A percentile compares a stretch with the other conserved stretches of the same genome.
phyloP scores from a whole-genome alignment of 2,797 vertebrate genomes.

The Esox masquinongy region DNA sequence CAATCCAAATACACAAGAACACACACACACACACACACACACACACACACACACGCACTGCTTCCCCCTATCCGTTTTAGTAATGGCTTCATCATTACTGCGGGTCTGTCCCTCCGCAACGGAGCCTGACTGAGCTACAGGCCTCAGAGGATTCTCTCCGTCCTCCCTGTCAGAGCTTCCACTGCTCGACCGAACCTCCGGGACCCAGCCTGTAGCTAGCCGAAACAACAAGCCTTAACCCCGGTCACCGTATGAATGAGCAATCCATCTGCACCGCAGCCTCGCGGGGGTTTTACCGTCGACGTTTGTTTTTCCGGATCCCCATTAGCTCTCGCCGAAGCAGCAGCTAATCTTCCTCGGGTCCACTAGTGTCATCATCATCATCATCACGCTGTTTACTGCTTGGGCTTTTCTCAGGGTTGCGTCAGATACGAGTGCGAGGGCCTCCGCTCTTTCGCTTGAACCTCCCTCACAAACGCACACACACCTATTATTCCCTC shows the following conservation, averaged over 20 bases:
- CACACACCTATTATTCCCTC: background rate
- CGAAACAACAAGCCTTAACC: background rate
- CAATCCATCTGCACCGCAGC: background rate
- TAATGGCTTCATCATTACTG: background rate
- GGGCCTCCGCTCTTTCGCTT: background rate
- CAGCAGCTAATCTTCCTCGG: no score
- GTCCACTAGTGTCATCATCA: background rate
- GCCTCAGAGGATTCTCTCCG: background rate
- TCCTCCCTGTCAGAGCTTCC: background rate
- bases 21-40: conserved; percentile 5
- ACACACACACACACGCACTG: conserved; percentile 10
- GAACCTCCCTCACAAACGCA: background rate
- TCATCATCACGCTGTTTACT: background rate
- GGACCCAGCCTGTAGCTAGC: background rate
- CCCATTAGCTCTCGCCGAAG: no score
- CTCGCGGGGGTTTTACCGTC: no score
- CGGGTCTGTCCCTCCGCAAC: background rate
- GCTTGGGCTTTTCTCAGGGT: background rate
- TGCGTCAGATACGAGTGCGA: background rate
- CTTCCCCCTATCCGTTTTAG: no score
- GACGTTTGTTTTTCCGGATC: no score
- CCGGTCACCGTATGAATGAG: background rate
- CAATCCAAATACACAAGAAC: background rate
- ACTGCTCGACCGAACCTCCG: background rate
- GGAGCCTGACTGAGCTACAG: background rate